A percentile compares a stretch with the other conserved stretches of the same genome.
Evolutionary conservation across 2,113 vertebrate species (phyloP).

Genomic region (Heterotilapia buettikoferi): DNA sequence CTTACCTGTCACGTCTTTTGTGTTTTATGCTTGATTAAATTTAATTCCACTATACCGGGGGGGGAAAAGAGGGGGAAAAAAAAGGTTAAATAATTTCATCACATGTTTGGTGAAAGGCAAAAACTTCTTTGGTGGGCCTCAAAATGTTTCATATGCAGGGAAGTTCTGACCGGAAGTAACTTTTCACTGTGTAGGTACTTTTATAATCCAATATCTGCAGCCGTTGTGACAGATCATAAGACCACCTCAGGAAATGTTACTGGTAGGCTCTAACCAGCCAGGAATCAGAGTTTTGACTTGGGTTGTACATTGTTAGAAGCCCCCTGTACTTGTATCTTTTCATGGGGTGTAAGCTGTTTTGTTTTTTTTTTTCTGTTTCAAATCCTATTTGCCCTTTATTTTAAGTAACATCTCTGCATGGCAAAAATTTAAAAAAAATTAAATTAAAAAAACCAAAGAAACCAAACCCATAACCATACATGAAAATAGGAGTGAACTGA

Average conservation of each 20-base stretch:
- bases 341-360: not conserved
- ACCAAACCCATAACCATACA: not conserved
- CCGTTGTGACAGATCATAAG: not conserved
- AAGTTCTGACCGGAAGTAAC: not conserved
- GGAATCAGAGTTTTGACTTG: not conserved
- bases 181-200: not conserved
- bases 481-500: not conserved
- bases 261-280: not conserved
- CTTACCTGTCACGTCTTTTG: not conserved
- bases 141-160: not conserved
- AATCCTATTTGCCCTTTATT: not conserved
- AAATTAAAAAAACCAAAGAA: not conserved
- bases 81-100: not conserved
- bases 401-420: not conserved
- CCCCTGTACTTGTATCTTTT: not conserved
- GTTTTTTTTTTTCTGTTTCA: not conserved
- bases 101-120: not conserved
- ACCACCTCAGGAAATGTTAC: not conserved
- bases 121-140: not conserved
- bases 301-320: not conserved
- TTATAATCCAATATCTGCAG: not conserved
- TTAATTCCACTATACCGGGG: not conserved
- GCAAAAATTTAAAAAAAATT: rapidly evolving
- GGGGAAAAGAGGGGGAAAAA: rapidly evolving
- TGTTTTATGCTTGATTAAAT: not conserved